phyloP scores from a whole-genome alignment of 2,888 invertebrate genomes.

The Taphrorychus bicolor region DNA sequence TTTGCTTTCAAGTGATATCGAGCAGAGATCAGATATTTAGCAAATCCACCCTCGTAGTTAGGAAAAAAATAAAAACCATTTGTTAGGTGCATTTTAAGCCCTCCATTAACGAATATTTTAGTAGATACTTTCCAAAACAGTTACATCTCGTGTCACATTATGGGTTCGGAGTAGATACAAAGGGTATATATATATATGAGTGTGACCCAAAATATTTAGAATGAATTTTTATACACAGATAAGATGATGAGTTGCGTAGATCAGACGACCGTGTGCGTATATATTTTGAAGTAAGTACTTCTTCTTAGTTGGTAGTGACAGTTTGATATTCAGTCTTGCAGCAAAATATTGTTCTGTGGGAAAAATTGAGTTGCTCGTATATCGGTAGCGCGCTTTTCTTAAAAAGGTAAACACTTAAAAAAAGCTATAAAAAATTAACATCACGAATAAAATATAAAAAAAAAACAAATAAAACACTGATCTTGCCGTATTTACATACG shows the following conservation, averaged over 20 bases:
- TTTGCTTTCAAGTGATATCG: no score
- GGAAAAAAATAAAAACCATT: no score
- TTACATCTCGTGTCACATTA: no score
- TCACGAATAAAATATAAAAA: conserved; percentile 43
- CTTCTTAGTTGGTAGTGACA: no score
- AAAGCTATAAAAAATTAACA: background rate
- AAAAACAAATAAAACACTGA: conserved; percentile 38
- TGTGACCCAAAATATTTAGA: no score
- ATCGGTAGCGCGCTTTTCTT: background rate
- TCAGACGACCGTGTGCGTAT: conserved; percentile 39
- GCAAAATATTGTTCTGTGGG: conserved; percentile 35
- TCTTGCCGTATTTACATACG: conserved; percentile 44
- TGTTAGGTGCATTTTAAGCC: no score
- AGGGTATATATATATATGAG: no score
- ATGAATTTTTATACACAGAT: conserved; percentile 12
- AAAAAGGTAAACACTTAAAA: background rate
- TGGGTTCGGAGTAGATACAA: no score
- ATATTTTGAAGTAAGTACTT: conserved; percentile 33
- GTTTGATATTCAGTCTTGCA: conserved; percentile 39
- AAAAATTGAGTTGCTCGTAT: background rate
- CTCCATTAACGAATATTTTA: no score
- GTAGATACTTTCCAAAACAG: no score
- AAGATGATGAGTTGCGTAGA: conserved; percentile 19
- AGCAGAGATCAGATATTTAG: no score
- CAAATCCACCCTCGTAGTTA: no score